These are phyloP conservation scores for Bombus pascuorum DNA, from an alignment of 1,140 invertebrate genomes.

Conservation along the genomic window DNA sequence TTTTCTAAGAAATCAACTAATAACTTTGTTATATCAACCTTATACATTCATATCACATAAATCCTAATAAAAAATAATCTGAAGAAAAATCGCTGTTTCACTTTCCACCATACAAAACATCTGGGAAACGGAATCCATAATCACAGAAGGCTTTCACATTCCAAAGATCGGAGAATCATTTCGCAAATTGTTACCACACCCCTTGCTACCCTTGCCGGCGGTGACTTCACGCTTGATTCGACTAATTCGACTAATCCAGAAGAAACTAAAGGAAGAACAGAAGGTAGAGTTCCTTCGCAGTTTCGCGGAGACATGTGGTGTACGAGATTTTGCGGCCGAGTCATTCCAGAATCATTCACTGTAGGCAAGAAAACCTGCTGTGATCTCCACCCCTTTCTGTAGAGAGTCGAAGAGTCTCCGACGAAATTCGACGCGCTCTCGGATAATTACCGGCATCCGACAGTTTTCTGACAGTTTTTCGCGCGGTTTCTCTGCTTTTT, in stretches of 20 bases:
- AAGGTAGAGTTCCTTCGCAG: constrained; percentile 3
- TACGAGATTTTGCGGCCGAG: constrained; percentile 47
- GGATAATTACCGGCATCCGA: constrained; percentile 44
- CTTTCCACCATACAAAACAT: constrained; percentile 57
- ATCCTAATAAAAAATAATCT: not conserved
- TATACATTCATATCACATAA: no score
- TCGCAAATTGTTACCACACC: constrained; percentile 78
- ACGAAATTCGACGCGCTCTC: constrained; percentile 58
- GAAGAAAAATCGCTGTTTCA: not conserved
- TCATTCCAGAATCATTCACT: constrained; percentile 46
- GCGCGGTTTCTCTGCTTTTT: constrained; percentile 30
- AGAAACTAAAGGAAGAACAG: not conserved
- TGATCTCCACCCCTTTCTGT: constrained; percentile 62
- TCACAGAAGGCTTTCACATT: not conserved
- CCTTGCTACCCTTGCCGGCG: constrained; percentile 64
- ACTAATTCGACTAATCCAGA: constrained; percentile 68
- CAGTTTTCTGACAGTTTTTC: constrained; percentile 49
- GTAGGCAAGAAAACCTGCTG: constrained; percentile 16
- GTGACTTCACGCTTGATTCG: constrained; percentile 70
- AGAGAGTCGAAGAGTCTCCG: constrained; percentile 20
- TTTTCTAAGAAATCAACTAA: no score
- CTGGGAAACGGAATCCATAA: constrained; percentile 64
- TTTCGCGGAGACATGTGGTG: constrained; percentile 59
- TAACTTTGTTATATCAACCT: no score
- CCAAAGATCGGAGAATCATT: constrained; percentile 66